Evolutionary conservation across 2,797 vertebrate genomes (phyloP), one percentile per base, ranked within the genome.

Genomic region (Acipenser transmontanus): DNA sequence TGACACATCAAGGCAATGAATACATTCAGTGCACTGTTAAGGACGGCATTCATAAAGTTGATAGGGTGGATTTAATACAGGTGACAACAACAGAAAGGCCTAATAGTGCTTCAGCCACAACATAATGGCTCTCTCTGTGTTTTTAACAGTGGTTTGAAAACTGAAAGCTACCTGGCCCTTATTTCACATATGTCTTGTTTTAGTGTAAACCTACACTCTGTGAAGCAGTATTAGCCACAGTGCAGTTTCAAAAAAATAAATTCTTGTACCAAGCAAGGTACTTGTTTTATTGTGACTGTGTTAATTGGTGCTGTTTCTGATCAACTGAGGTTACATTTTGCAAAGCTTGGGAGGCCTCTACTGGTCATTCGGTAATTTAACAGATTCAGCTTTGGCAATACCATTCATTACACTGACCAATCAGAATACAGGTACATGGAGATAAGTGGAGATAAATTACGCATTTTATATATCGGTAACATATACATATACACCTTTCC

Each of bases 261-360:
- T 7, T 11, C 10, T 34, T n/a, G 7, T 69, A 11, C 54, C 8
- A 49, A 47, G 50, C 17, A 65, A 50, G 7, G 13, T 49, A 34
- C 34, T 34, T 34, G 14, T 11, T 57, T 57, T n/a, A 57, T 57
- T 57, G 12, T 57, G 12, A 57, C 47, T 76, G 82, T 34, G 34
- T 81, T 83, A 62, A 47, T 77, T 74, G 77, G 47, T 0, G 70
- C 50, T 68, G 76, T 79, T 78, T 74, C 76, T 49, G n/a, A 34
- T 66, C 61, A 66, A n/a, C 65, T 49, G 72, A 47, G 49, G 61
- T 57, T 54, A 51, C 60, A n/a, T 84, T 85, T 73, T 62, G 86
- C 85, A 91, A 95, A 92, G 89, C 94, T 91, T 94, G 93, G 90
- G 95, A 98, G 95, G 93, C 95, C 96, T 94, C 95, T 98, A 87